Evolutionary conservation across 2,888 invertebrate species (phyloP), one percentile per base, ranked within the genome.

Genomic region (Lepidonotus clava): DNA sequence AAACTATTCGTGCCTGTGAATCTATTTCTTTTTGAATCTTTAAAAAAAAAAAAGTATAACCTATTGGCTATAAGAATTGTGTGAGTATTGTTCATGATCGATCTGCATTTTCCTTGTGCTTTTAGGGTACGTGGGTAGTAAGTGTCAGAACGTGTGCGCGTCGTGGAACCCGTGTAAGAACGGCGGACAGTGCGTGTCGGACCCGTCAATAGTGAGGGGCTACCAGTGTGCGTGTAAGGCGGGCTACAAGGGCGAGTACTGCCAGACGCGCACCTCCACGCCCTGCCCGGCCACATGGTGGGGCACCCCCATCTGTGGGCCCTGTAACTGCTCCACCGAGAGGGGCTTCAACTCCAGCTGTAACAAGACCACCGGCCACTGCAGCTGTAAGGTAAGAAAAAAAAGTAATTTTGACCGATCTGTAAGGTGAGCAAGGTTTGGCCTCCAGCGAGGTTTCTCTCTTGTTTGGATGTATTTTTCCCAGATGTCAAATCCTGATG

Each of bases 241-340:
- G 0, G 96, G 96, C 0, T 95, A 96, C 86, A 96, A 92, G 41
- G 95, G 95, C 0, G 89, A 89, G 34, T 94, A 95, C 90, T 95
- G 95, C 91, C 94, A 95, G 87, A 90, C 93, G 34, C 87, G 89
- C 38, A 87, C 91, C n/a, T 89, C 90, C 34, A 90, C 89, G 18
- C 90, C 91, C 5, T 99, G 99, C 91, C 98, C 98, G 0, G 96
- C 97, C 0, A 97, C 97, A 28, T 99, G 98, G 98, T 98, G 98
- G 98, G 98, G 98, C 0, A 61, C 96, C 89, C 97, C 96, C 0
- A 97, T 98, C 5, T 99, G 99, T 94, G 99, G 98, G 0, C 99
- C 99, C 0, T 99, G 99, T 93, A 96, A 96, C 87, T 99, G 99
- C 93, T 96, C 97, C 91, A 95, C 96, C 0, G 95, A 96, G 24